A percentile compares a stretch with the other conserved stretches of the same genome.
Evolutionary conservation across 2,888 invertebrate genomes (phyloP).

Genomic region (Hirtodrosophila confusa): DNA sequence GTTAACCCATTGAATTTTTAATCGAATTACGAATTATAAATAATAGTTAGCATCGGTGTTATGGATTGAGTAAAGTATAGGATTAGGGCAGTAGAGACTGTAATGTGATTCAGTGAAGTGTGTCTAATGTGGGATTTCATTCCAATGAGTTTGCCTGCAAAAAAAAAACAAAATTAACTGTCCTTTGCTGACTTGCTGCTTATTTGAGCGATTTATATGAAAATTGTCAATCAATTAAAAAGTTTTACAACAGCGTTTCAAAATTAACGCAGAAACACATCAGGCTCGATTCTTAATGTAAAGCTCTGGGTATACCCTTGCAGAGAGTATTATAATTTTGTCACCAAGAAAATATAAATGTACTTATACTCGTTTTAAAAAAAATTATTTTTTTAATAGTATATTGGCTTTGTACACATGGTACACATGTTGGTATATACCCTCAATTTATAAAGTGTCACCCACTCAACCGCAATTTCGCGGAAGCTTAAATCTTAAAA

Average conservation of each 20-base stretch:
- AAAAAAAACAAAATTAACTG: slow-evolving; percentile 49
- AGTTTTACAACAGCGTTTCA: slow-evolving; percentile 61
- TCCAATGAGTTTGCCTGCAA: slow-evolving; percentile 49
- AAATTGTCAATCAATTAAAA: slow-evolving; percentile 75
- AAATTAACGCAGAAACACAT: slow-evolving; percentile 80
- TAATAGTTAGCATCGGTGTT: neutral
- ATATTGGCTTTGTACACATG: no score
- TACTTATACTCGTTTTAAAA: no score
- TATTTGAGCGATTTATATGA: slow-evolving; percentile 32
- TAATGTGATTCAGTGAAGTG: slow-evolving; percentile 45
- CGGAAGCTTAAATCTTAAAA: no score
- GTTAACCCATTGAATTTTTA: slow-evolving; percentile 23
- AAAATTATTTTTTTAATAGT: no score
- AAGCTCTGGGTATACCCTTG: slow-evolving; percentile 2
- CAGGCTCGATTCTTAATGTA: slow-evolving; percentile 81
- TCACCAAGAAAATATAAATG: no score
- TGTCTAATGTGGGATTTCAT: slow-evolving; percentile 47
- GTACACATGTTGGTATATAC: no score
- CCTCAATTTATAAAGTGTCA: no score
- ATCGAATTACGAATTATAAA: slow-evolving; percentile 35
- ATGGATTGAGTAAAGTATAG: neutral
- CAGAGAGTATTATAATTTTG: no score
- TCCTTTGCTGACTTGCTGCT: slow-evolving; percentile 29
- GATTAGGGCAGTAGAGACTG: neutral
- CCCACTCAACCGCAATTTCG: no score